phyloP scores from a whole-genome alignment of 1,140 invertebrate species.

The Drosophila sproati region DNA sequence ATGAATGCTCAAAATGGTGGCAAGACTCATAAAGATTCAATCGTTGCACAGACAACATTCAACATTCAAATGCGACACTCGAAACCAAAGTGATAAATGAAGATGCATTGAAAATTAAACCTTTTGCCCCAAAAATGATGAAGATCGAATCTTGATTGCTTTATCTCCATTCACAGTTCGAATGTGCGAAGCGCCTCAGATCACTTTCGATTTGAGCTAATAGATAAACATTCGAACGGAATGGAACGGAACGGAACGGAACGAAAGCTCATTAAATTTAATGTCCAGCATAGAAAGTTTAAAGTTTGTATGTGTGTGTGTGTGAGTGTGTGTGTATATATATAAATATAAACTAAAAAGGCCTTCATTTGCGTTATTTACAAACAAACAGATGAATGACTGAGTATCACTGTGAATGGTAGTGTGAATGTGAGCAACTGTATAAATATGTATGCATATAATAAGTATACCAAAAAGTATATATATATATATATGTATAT shows the following conservation, averaged over 20 bases:
- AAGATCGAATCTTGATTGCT: not conserved
- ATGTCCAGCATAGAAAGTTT: conserved; percentile 70
- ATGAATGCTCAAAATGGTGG: conserved; percentile 1
- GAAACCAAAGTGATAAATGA: not conserved
- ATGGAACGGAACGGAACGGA: conserved; percentile 43
- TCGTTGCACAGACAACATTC: not conserved
- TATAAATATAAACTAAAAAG: conserved; percentile 47
- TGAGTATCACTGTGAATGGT: not conserved
- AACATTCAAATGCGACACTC: not conserved
- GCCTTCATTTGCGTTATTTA: conserved; percentile 68
- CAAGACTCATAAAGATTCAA: not conserved
- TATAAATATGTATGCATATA: conserved; percentile 22
- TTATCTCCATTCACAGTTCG: conserved; percentile 25
- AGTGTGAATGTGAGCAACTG: not conserved
- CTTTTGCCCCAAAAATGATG: not conserved
- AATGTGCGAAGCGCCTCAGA: conserved; percentile 11
- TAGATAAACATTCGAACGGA: conserved; percentile 57
- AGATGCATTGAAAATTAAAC: conserved; percentile 9
- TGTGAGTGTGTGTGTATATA: conserved; percentile 1
- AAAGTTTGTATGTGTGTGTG: conserved; percentile 9
- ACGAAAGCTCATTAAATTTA: conserved; percentile 72
- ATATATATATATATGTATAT: conserved; percentile 33
- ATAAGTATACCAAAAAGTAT: conserved; percentile 7
- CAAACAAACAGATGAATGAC: conserved; percentile 57
- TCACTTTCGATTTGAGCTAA: conserved; percentile 48